Percentiles rank a stretch among this genome's conserved stretches.
Evolutionary conservation across 2,797 vertebrate genomes (phyloP).

Genomic region (Sternarchorhynchus goeldii): DNA sequence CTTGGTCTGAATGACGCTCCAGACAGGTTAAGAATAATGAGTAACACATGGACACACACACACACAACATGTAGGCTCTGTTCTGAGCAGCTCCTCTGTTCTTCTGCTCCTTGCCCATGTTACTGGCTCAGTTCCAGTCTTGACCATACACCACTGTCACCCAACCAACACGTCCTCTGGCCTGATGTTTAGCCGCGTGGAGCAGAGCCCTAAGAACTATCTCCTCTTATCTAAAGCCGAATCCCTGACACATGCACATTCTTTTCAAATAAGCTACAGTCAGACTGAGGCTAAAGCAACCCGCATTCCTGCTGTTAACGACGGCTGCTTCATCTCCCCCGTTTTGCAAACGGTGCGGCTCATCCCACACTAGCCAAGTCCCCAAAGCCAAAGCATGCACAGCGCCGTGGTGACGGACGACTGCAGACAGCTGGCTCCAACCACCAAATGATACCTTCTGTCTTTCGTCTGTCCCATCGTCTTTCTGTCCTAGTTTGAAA

Average conservation of each 20-base stretch:
- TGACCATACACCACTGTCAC: neutral
- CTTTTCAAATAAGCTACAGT: no score
- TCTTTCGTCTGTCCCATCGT: neutral
- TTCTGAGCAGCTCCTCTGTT: neutral
- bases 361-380: neutral
- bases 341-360: neutral
- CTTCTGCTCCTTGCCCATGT: no score
- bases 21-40: constrained; percentile 68
- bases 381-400: neutral
- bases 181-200: neutral
- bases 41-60: constrained; percentile 63
- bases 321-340: neutral
- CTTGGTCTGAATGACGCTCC: constrained; percentile 60
- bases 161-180: neutral
- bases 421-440: neutral
- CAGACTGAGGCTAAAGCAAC: no score
- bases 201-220: neutral
- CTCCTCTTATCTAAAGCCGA: no score
- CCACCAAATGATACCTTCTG: constrained; percentile 20
- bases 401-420: neutral
- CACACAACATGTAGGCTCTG: constrained; percentile 1
- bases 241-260: no score
- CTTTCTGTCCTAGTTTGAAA: constrained; percentile 11
- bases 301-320: no score
- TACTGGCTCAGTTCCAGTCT: no score